Evolutionary conservation across 2,797 vertebrate genomes (phyloP).

Genomic region (Sebastes kiyomatsui): DNA sequence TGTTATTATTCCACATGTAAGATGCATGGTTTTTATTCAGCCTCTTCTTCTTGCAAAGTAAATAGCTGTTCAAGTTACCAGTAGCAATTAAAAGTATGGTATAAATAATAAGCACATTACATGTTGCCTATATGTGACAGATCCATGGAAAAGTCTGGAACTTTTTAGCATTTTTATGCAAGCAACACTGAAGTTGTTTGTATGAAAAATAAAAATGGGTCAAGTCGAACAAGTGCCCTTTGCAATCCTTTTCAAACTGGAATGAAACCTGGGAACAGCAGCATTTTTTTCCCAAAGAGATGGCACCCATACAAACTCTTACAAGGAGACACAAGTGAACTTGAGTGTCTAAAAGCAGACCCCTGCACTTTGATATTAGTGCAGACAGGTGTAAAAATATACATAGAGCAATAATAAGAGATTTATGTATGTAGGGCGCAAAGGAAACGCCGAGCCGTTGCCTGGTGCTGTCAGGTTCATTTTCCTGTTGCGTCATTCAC

Average conservation of each 20-base stretch:
- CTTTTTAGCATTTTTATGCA: constrained; percentile 48
- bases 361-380: constrained; percentile 73
- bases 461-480: constrained; percentile 80
- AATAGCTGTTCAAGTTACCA: background rate
- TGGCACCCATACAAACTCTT: constrained; percentile 59
- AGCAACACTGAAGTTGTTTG: constrained; percentile 54
- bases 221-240: constrained; percentile 68
- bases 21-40: constrained; percentile 33
- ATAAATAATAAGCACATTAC: background rate
- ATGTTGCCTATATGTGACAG: background rate
- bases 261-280: constrained; percentile 53
- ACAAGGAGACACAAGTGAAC: constrained; percentile 71
- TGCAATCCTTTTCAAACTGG: constrained; percentile 63
- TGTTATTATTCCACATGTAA: constrained; percentile 5
- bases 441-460: constrained; percentile 70
- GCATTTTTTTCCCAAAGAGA: constrained; percentile 13
- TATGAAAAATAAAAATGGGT: constrained; percentile 72
- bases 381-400: constrained; percentile 82
- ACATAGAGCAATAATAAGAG: constrained; percentile 72
- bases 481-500: constrained; percentile 83
- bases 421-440: constrained; percentile 84
- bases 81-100: constrained; percentile 28
- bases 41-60: background rate
- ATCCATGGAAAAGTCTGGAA: constrained; percentile 35
- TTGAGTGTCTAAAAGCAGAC: constrained; percentile 57